phyloP scores from a whole-genome alignment of 2,113 vertebrate species.

The Morone saxatilis region DNA sequence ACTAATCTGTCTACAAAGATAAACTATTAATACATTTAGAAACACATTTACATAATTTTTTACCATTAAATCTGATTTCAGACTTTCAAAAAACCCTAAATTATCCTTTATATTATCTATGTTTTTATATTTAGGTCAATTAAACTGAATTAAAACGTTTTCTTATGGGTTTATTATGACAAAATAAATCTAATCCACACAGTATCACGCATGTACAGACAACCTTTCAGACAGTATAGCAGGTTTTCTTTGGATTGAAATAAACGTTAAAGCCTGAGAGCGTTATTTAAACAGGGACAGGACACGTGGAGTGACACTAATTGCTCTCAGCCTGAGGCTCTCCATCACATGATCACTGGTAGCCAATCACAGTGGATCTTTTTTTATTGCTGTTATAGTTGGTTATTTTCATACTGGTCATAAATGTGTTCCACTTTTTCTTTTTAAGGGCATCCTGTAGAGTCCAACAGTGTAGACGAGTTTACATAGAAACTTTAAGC shows the following conservation, averaged over 20 bases:
- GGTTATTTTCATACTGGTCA: background rate
- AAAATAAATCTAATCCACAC: no score
- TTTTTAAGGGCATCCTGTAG: background rate
- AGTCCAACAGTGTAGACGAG: no score
- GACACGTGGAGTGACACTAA: background rate
- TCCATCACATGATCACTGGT: slow-evolving; percentile 38
- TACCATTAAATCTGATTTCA: no score
- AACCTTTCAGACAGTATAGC: background rate
- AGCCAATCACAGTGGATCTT: background rate
- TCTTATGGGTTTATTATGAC: no score
- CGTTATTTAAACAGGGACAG: background rate
- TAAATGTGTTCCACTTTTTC: background rate
- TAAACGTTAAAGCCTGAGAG: background rate
- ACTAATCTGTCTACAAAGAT: no score
- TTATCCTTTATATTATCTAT: no score
- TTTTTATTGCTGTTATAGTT: slow-evolving; percentile 4
- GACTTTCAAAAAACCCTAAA: no score
- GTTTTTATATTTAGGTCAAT: no score
- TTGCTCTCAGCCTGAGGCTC: background rate
- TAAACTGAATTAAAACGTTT: no score
- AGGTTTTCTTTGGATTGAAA: background rate
- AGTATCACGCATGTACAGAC: background rate
- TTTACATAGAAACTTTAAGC: background rate
- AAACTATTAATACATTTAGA: no score
- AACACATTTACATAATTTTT: no score